phyloP scores from a whole-genome alignment of 1,140 invertebrate genomes.

The Aphaenogaster floridana region DNA sequence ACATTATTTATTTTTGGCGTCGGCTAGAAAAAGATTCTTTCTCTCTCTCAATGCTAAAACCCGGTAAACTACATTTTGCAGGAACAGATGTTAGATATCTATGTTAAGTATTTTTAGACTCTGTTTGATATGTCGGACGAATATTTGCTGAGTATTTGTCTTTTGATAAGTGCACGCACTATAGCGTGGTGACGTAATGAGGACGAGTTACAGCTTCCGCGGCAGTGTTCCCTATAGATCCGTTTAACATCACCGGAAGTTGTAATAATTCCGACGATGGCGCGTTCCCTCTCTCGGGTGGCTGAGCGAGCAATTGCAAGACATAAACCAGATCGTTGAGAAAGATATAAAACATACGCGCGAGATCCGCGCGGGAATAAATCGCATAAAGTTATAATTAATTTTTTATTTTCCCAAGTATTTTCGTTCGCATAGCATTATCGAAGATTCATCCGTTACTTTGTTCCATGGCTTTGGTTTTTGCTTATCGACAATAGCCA shows the following conservation, averaged over 20 bases:
- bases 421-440: not conserved
- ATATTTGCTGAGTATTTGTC: not conserved
- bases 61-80: not conserved
- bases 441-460: not conserved
- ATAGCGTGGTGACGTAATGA: conserved; percentile 65
- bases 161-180: not conserved
- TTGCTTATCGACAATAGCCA: not conserved
- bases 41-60: not conserved
- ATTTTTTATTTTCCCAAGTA: conserved; percentile 10
- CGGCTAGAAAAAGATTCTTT: not conserved
- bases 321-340: conserved; percentile 69
- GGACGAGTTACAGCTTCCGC: conserved; percentile 75
- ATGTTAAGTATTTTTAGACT: not conserved
- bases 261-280: conserved; percentile 79
- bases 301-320: conserved; percentile 68
- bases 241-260: conserved; percentile 79
- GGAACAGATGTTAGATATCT: not conserved
- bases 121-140: not conserved
- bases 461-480: not conserved
- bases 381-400: not conserved
- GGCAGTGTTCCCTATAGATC: conserved; percentile 76
- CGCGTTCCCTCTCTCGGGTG: conserved; percentile 69
- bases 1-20: not conserved
- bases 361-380: conserved; percentile 1
- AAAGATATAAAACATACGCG: conserved; percentile 39